Percentiles rank a stretch among this genome's conserved stretches.
These are phyloP conservation scores for Leptothorax acervorum DNA, from an alignment of 2,888 invertebrate genomes.

Conservation along the genomic window DNA sequence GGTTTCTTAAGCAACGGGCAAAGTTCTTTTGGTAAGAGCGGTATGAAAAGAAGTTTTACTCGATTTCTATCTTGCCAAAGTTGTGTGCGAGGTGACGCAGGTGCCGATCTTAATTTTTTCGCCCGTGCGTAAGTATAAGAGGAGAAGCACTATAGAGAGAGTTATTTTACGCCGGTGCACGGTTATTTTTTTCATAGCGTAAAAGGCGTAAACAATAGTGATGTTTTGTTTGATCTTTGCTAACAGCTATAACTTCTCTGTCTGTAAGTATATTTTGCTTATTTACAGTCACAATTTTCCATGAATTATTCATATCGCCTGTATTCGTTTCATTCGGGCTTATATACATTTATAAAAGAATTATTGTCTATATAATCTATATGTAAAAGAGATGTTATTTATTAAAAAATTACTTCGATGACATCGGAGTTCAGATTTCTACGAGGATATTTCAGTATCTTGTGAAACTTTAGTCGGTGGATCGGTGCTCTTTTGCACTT, in stretches of 20 bases:
- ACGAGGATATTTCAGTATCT: background rate
- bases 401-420: background rate
- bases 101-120: slow-evolving; percentile 39
- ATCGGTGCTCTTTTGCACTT: background rate
- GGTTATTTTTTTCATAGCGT: slow-evolving; percentile 1
- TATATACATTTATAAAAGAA: background rate
- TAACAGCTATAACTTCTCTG: background rate
- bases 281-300: background rate
- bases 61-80: slow-evolving; percentile 25
- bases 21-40: background rate
- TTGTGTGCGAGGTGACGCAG: slow-evolving; percentile 19
- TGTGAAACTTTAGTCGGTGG: background rate
- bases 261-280: background rate
- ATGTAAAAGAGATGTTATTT: background rate
- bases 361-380: background rate
- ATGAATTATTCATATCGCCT: background rate
- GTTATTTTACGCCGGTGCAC: background rate
- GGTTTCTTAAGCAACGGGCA: background rate
- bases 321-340: background rate
- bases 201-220: background rate
- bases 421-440: background rate
- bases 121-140: slow-evolving; percentile 8
- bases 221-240: background rate
- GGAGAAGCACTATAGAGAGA: background rate
- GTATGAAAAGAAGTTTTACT: slow-evolving; percentile 14